phyloP scores from a whole-genome alignment of 2,888 invertebrate genomes.

The Sycophila texana region DNA sequence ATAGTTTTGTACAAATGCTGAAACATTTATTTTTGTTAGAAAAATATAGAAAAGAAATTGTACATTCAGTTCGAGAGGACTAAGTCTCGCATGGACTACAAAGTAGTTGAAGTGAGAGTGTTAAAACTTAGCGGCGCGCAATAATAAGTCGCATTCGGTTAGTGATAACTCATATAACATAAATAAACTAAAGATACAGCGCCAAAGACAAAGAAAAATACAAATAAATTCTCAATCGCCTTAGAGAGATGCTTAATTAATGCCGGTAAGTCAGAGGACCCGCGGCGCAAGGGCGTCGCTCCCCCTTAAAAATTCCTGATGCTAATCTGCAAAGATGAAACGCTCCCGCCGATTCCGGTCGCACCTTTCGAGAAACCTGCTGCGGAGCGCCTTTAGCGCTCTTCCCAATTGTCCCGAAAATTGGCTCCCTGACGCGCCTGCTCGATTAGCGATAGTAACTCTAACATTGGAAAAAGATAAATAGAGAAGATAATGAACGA shows the following conservation, averaged over 20 bases:
- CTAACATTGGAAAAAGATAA: background rate
- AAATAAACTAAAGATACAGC: constrained; percentile 52
- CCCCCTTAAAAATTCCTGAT: no score
- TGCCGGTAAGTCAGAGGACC: no score
- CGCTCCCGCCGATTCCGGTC: background rate
- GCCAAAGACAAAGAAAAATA: background rate
- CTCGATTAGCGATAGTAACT: background rate
- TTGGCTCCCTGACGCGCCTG: no score
- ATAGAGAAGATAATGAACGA: background rate
- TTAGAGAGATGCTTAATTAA: background rate
- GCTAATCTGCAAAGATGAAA: background rate
- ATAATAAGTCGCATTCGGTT: constrained; percentile 13
- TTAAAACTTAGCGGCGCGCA: constrained; percentile 26
- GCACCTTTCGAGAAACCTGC: background rate
- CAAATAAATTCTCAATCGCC: background rate
- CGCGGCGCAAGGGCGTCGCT: no score
- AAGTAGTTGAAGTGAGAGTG: constrained; percentile 19
- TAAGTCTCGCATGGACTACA: constrained; percentile 57
- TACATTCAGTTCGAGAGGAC: constrained; percentile 61
- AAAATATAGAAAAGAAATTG: constrained; percentile 59
- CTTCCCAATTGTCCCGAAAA: no score
- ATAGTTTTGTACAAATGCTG: constrained; percentile 34
- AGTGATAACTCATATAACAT: constrained; percentile 36
- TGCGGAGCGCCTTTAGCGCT: no score
- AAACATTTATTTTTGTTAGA: constrained; percentile 59